These are phyloP conservation scores for Ictalurus furcatus DNA, from an alignment of 2,113 vertebrate species.

Conservation along the genomic window DNA sequence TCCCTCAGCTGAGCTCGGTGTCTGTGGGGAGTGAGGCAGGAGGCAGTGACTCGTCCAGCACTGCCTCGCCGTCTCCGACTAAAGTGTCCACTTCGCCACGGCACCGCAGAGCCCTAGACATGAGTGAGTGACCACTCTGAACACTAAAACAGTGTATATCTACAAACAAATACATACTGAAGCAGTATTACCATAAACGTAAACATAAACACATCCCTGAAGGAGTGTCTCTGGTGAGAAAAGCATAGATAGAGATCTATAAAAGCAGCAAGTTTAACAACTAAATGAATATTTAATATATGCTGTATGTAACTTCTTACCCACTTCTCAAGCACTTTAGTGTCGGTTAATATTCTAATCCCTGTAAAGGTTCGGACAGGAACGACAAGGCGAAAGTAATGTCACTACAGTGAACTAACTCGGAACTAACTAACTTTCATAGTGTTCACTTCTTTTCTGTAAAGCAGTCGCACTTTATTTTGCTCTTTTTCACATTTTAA, in stretches of 20 bases:
- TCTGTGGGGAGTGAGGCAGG: slow-evolving; percentile 80
- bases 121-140: slow-evolving; percentile 79
- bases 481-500: background rate
- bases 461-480: slow-evolving; percentile 39
- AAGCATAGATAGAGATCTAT: background rate
- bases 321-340: slow-evolving; percentile 26
- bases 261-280: background rate
- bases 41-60: slow-evolving; percentile 83
- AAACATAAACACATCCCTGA: background rate
- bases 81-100: slow-evolving; percentile 86
- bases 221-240: background rate
- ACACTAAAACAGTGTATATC: background rate
- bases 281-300: background rate
- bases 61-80: slow-evolving; percentile 88
- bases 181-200: slow-evolving; percentile 1
- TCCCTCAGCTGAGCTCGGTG: slow-evolving; percentile 78
- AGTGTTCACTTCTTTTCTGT: background rate
- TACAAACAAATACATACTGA: slow-evolving; percentile 28
- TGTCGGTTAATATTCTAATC: background rate
- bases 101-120: slow-evolving; percentile 81
- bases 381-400: background rate
- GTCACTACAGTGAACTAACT: background rate
- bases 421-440: background rate
- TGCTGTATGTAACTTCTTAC: background rate
- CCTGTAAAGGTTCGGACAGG: background rate